Conservation (phyloP, 2,113 vertebrate species). For the Thunnus thynnus region DNA sequence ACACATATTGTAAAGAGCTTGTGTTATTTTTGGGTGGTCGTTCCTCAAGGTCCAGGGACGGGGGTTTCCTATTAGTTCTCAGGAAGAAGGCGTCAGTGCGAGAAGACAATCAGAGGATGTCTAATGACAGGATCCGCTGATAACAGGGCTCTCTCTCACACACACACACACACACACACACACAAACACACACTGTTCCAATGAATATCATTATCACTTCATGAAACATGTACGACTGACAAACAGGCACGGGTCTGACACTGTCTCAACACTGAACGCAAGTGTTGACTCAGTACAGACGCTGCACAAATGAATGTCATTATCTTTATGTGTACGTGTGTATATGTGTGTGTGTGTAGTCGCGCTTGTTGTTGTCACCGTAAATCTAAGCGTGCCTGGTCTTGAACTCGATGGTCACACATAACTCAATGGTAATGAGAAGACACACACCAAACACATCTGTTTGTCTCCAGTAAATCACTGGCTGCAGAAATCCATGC, state of each 20-base stretch:
- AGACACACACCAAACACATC: not conserved
- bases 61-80: constrained; percentile 47
- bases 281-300: not conserved
- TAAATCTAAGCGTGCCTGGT: constrained; percentile 5
- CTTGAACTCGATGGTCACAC: constrained; percentile 10
- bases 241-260: not conserved
- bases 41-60: constrained; percentile 46
- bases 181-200: not conserved
- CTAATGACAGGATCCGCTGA: constrained; percentile 65
- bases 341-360: not conserved
- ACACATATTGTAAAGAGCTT: constrained; percentile 14
- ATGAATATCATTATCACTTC: constrained; percentile 24
- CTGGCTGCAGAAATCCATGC: no score
- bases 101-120: constrained; percentile 80
- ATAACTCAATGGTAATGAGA: not conserved
- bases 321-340: not conserved
- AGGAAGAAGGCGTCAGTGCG: constrained; percentile 71
- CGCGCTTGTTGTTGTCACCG: not conserved
- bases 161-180: constrained; percentile 31
- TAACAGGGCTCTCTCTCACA: constrained; percentile 36
- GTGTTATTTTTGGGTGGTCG: constrained; percentile 59
- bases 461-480: no score
- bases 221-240: not conserved
- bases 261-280: not conserved
- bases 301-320: not conserved